phyloP scores from a whole-genome alignment of 2,797 vertebrate species.

The Tauraco hartlaubi region DNA sequence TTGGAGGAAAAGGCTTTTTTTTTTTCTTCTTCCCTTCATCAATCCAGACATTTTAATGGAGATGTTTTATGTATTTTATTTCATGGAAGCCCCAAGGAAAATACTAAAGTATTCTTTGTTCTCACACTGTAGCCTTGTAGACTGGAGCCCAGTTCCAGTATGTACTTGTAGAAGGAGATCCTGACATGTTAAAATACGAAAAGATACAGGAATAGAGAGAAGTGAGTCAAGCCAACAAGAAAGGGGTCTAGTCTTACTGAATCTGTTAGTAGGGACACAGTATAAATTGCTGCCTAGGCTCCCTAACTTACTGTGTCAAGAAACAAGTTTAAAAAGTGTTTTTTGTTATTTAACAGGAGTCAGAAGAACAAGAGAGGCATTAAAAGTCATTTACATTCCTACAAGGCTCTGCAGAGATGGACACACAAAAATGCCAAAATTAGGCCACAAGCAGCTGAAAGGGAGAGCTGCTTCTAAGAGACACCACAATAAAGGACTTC shows the following conservation, averaged over 20 bases:
- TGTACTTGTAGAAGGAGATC: neutral
- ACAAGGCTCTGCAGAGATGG: neutral
- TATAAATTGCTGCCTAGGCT: neutral
- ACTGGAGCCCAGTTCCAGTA: neutral
- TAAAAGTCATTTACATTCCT: neutral
- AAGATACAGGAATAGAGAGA: neutral
- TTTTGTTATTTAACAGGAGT: neutral
- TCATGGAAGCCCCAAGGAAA: conserved; percentile 3
- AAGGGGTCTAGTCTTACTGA: neutral
- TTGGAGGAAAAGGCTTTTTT: neutral
- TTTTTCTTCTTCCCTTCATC: neutral
- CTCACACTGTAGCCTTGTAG: neutral
- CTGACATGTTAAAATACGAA: neutral
- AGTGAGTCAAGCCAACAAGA: neutral
- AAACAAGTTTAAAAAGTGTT: neutral
- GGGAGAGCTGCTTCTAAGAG: neutral
- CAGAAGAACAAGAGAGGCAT: neutral
- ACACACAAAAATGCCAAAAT: neutral
- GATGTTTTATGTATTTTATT: conserved; percentile 23
- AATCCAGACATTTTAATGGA: conserved; percentile 10
- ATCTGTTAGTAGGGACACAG: neutral
- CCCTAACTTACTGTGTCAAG: neutral
- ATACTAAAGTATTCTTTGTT: neutral
- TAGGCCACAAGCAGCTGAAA: neutral
- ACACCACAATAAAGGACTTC: neutral